Conservation (phyloP, 2,797 vertebrate genomes). For the Falco concolor region DNA sequence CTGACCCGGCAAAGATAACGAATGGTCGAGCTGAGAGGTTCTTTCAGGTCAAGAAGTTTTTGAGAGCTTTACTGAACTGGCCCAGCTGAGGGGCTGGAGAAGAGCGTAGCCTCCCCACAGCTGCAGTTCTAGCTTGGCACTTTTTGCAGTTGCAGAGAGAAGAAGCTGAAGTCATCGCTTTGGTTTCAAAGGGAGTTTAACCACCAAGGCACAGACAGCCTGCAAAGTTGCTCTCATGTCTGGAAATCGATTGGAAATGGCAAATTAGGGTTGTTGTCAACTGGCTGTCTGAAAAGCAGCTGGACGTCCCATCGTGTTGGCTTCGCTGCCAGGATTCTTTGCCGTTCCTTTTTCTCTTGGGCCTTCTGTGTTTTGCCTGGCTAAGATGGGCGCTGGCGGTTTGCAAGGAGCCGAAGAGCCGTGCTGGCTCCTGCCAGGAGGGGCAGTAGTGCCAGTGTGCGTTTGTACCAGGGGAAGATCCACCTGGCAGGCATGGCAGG, state of each 20-base stretch:
- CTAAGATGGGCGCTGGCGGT: neutral
- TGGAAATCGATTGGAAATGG: neutral
- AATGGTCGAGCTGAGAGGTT: neutral
- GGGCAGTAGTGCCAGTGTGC: neutral
- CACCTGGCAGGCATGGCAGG: neutral
- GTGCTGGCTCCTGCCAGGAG: neutral
- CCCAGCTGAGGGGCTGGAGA: neutral
- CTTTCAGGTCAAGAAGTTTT: neutral
- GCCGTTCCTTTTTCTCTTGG: neutral
- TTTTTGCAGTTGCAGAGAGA: neutral
- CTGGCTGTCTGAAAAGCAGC: slow-evolving; percentile 20
- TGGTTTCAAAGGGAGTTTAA: neutral
- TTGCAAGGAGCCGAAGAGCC: neutral
- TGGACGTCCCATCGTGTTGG: neutral
- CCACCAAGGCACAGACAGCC: neutral
- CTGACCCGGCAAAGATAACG: neutral
- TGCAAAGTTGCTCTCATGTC: neutral
- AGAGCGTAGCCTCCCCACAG: neutral
- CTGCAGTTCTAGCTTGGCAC: neutral
- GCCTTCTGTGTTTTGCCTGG: neutral
- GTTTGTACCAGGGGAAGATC: neutral
- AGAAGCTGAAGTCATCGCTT: neutral
- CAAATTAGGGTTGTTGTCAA: slow-evolving; percentile 8
- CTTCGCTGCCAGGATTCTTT: neutral
- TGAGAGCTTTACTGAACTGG: neutral